A percentile compares a stretch with the other conserved stretches of the same genome.
Evolutionary conservation across 1,140 invertebrate genomes (phyloP).

Genomic region (Latrodectus geometricus): DNA sequence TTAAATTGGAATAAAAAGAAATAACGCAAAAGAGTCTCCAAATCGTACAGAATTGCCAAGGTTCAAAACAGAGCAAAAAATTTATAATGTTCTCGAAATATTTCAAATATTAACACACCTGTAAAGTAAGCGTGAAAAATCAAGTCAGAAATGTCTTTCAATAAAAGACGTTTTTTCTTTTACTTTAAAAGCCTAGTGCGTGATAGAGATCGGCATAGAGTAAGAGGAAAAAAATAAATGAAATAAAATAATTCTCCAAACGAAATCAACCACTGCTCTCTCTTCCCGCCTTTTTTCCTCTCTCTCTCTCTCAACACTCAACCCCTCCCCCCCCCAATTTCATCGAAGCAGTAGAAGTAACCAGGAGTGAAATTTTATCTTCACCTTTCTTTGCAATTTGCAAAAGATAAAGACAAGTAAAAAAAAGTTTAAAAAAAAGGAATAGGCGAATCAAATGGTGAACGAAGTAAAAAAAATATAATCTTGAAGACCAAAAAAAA

Average conservation of each 20-base stretch:
- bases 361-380: conserved; percentile 53
- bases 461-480: conserved; percentile 14
- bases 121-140: conserved; percentile 32
- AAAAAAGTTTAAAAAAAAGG: conserved; percentile 9
- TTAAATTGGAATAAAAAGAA: too few relatives aligned
- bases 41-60: too few relatives aligned
- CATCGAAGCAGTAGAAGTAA: conserved; percentile 6
- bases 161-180: conserved; percentile 11
- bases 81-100: conserved; percentile 1
- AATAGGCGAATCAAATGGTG: conserved; percentile 39
- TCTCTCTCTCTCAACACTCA: too few relatives aligned
- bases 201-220: background rate
- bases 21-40: too few relatives aligned
- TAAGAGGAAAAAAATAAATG: background rate
- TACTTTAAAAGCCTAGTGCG: background rate
- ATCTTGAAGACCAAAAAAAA: conserved; percentile 39
- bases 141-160: conserved; percentile 41
- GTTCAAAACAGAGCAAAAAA: too few relatives aligned
- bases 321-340: background rate
- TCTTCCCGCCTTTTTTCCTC: background rate
- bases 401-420: conserved; percentile 58
- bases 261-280: conserved; percentile 36
- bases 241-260: conserved; percentile 16
- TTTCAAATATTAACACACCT: conserved; percentile 49
- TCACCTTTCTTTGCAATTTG: conserved; percentile 47